Percentiles rank a stretch among this genome's conserved stretches.
phyloP scores from a whole-genome alignment of 1,140 invertebrate genomes.

The Oscheius sp. region DNA sequence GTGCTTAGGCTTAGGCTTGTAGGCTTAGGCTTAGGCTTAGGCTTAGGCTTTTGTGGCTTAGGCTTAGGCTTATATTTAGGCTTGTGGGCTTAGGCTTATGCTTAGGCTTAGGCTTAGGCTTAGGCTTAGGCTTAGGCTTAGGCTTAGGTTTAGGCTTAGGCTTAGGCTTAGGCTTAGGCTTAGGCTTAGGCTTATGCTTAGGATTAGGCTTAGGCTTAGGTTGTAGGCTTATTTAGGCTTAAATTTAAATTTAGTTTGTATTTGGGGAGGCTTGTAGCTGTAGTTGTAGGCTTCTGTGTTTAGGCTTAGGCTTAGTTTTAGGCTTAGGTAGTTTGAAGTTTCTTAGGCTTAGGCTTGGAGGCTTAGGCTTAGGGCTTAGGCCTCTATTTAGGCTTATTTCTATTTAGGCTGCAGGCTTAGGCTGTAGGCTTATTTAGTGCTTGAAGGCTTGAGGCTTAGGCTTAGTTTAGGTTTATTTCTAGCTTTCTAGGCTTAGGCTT shows the following conservation, averaged over 20 bases:
- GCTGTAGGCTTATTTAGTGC: background rate
- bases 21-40: conserved; percentile 34
- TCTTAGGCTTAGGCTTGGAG: conserved; percentile 23
- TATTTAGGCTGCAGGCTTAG: conserved; percentile 8
- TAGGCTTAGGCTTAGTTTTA: conserved; percentile 24
- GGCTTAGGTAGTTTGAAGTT: conserved; percentile 12
- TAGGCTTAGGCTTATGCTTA: conserved; percentile 24
- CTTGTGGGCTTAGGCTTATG: conserved; percentile 22
- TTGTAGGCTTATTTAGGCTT: conserved; percentile 25
- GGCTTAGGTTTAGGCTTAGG: conserved; percentile 25
- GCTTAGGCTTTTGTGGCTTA: conserved; percentile 28
- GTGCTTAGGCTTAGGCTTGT: conserved; percentile 30
- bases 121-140: conserved; percentile 27
- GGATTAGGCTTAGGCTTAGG: conserved; percentile 25
- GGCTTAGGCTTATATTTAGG: conserved; percentile 9
- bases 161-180: conserved; percentile 30
- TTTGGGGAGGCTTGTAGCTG: background rate
- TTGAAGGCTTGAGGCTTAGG: conserved; percentile 16
- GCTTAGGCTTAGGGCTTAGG: conserved; percentile 30
- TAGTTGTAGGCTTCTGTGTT: conserved; percentile 7
- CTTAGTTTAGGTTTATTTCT: background rate
- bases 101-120: conserved; percentile 27
- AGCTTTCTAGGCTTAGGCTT: conserved; percentile 28
- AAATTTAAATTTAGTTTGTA: conserved; percentile 13
- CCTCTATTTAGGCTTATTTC: conserved; percentile 11